Evolutionary conservation across 37 sponge, comb jelly and placozoan species (phyloP), one percentile per base, ranked within the genome.

Genomic region (Oopsacas minuta): DNA sequence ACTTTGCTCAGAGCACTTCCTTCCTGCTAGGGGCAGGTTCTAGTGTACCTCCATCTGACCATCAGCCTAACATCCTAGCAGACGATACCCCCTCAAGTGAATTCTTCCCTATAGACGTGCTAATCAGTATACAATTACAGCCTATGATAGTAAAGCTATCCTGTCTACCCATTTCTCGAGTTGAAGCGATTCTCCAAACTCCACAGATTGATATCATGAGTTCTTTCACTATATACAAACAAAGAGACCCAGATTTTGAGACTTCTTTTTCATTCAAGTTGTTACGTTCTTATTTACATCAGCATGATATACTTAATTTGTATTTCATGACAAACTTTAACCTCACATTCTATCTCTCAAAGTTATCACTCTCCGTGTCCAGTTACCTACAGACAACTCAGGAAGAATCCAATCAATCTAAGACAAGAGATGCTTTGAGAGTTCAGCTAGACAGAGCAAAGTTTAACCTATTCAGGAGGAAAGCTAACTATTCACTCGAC

Each of bases 101-200:
- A 38, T 88, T 91, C n/a, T 92, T 95, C 61, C 96, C 96, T 0
- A 90, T 95, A 22, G 90, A 95, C 32, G 91, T 95, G 20, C 85
- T 83, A 22, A 88, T 92, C 0, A 51, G 87, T 1, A 86, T 95
- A 35, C 88, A 89, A 42, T 81, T 92, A 28, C 90, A 91, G 81
- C 96, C 96, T 0, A 90, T 91, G 23, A 89, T 87, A 0, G 86
- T 96, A 0, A 82, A 85, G 36, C 89, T 96, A 30, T 86, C 91
- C 52, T 93, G 97, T 86, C 87, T 90, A 25, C 97, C 97, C 35
- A 86, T 88, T 84, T 93, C 94, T 0, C 85, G 86, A 83, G 91
- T 92, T 35, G 87, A 91, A 84, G 94, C 94, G 38, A 37, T 84
- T 36, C 87, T 96, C 10, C 88, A 85, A 38, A 90, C 91, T 32